phyloP scores from a whole-genome alignment of 2,113 vertebrate genomes.

The Charina bottae region DNA sequence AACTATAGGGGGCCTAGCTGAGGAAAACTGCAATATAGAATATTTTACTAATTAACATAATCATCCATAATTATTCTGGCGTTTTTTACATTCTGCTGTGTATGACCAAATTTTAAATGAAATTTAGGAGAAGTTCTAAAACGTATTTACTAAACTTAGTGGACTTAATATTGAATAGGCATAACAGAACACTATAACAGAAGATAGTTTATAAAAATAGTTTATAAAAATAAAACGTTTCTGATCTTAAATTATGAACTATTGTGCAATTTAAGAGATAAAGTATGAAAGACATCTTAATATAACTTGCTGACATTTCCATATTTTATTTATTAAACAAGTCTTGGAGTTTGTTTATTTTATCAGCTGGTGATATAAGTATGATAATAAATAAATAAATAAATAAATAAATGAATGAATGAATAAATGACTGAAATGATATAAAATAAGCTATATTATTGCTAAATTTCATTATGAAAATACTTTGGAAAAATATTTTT shows the following conservation, averaged over 20 bases:
- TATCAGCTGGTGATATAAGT: no score
- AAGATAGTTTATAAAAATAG: conserved; percentile 52
- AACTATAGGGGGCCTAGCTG: background rate
- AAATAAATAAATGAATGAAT: no score
- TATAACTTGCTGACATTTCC: background rate
- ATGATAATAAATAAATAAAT: no score
- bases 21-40: conserved; percentile 4
- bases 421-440: background rate
- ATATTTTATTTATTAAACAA: conserved; percentile 12
- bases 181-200: background rate
- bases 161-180: background rate
- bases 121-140: background rate
- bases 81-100: conserved; percentile 15
- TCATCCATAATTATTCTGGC: background rate
- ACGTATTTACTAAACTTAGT: background rate
- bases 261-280: conserved; percentile 38
- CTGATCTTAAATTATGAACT: background rate
- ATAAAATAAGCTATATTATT: background rate
- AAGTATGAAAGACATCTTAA: conserved; percentile 7
- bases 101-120: conserved; percentile 12
- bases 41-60: conserved; percentile 15
- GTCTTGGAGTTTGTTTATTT: conserved; percentile 32
- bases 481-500: background rate
- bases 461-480: background rate
- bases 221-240: conserved; percentile 45